Evolutionary conservation across 1,140 invertebrate species (phyloP).

Genomic region (Plutomurus gul): DNA sequence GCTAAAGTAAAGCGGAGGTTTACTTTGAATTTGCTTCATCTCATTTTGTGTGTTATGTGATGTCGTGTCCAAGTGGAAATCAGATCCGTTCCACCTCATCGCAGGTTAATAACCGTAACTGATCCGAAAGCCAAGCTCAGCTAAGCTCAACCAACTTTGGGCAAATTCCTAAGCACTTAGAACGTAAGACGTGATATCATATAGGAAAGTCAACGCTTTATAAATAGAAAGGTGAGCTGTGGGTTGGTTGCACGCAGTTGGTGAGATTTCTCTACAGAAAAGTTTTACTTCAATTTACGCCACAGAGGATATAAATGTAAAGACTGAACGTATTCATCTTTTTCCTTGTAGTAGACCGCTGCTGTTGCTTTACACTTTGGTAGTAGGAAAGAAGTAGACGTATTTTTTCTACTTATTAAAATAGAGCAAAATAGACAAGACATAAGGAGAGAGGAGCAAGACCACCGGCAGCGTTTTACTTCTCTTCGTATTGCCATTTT

Average conservation of each 20-base stretch:
- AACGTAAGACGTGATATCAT: background rate
- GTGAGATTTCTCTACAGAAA: too few relatives aligned
- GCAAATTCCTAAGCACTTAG: background rate
- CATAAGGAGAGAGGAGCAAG: background rate
- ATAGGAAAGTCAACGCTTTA: too few relatives aligned
- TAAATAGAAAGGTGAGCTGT: too few relatives aligned
- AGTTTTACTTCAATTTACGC: too few relatives aligned
- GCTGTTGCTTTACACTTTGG: too few relatives aligned
- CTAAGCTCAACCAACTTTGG: background rate
- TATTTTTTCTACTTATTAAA: background rate
- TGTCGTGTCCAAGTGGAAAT: conserved; percentile 18
- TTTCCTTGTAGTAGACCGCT: too few relatives aligned
- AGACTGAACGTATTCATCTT: too few relatives aligned
- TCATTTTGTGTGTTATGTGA: background rate
- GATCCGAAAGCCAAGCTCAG: conserved; percentile 26
- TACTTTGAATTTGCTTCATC: background rate
- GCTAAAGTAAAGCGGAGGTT: background rate
- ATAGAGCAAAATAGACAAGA: background rate
- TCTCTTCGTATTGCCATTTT: conserved; percentile 24
- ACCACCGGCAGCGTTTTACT: conserved; percentile 34
- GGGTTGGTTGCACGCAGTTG: too few relatives aligned
- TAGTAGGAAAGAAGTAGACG: background rate
- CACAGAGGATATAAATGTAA: too few relatives aligned
- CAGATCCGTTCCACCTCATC: conserved; percentile 44
- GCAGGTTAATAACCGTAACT: conserved; percentile 46